Evolutionary conservation across 2,113 vertebrate genomes (phyloP).

Genomic region (Sylvicapra grimmia): DNA sequence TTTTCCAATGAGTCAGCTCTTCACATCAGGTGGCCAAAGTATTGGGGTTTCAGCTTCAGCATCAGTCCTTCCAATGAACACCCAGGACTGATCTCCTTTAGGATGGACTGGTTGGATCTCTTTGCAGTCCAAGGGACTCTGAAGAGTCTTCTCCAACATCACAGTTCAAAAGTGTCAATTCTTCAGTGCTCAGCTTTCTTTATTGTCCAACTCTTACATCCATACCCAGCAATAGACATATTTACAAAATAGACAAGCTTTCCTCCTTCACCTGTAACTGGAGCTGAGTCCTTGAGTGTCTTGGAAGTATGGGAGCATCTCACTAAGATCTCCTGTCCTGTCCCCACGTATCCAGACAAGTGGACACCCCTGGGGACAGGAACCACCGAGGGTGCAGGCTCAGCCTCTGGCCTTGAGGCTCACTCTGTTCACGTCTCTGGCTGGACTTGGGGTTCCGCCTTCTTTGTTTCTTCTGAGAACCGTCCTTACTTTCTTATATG

Average conservation of each 20-base stretch:
- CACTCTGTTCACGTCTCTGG: background rate
- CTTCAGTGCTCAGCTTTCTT: background rate
- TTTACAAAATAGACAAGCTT: background rate
- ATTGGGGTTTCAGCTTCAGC: background rate
- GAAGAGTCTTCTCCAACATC: background rate
- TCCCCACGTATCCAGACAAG: accelerated
- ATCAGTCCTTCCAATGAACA: background rate
- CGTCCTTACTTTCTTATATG: background rate
- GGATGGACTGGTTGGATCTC: background rate
- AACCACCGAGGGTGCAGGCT: too few relatives aligned
- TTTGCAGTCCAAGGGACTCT: background rate
- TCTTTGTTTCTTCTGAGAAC: background rate
- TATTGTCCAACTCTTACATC: background rate
- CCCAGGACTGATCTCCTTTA: background rate
- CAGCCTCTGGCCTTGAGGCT: background rate
- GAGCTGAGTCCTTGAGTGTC: background rate
- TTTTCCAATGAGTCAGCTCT: background rate
- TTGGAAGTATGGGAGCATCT: accelerated
- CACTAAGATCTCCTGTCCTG: background rate
- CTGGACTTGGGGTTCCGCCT: background rate
- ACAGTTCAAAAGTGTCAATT: background rate
- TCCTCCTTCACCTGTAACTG: background rate
- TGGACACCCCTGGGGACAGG: background rate
- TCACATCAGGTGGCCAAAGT: background rate
- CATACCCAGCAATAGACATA: too few relatives aligned